phyloP scores from a whole-genome alignment of 1,140 invertebrate genomes.

The Hylaeus anthracinus region DNA sequence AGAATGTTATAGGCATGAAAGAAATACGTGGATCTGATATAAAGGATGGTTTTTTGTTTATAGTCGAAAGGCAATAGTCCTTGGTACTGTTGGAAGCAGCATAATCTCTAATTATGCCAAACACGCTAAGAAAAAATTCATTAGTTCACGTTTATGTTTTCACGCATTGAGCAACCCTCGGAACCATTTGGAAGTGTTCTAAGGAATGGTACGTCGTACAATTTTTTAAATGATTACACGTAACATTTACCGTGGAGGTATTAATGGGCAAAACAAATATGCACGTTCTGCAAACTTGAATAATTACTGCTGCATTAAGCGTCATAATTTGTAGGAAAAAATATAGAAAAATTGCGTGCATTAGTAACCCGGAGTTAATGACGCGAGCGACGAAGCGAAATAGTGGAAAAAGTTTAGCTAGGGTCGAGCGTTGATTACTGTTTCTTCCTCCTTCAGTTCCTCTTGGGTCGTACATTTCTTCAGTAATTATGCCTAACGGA shows the following conservation, averaged over 20 bases:
- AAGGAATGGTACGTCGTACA: not conserved
- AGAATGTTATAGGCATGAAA: too few relatives aligned
- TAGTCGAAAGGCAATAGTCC: too few relatives aligned
- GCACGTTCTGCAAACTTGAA: not conserved
- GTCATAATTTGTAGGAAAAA: not conserved
- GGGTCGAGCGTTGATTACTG: constrained; percentile 4
- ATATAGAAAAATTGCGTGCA: not conserved
- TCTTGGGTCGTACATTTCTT: not conserved
- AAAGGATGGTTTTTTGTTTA: too few relatives aligned
- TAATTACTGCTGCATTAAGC: not conserved
- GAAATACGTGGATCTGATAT: too few relatives aligned
- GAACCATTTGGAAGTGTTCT: not conserved
- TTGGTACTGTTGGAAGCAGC: too few relatives aligned
- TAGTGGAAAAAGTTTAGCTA: not conserved
- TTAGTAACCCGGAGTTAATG: constrained; percentile 1
- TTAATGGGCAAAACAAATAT: not conserved
- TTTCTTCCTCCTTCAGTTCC: not conserved
- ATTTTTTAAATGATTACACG: not conserved
- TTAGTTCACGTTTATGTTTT: too few relatives aligned
- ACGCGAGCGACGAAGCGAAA: not conserved
- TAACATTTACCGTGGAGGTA: not conserved
- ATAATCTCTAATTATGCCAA: too few relatives aligned
- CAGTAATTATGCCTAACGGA: not conserved
- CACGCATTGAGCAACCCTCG: not conserved
- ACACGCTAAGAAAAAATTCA: not conserved